phyloP scores from a whole-genome alignment of 2,888 invertebrate species.

The Dusona sp. region DNA sequence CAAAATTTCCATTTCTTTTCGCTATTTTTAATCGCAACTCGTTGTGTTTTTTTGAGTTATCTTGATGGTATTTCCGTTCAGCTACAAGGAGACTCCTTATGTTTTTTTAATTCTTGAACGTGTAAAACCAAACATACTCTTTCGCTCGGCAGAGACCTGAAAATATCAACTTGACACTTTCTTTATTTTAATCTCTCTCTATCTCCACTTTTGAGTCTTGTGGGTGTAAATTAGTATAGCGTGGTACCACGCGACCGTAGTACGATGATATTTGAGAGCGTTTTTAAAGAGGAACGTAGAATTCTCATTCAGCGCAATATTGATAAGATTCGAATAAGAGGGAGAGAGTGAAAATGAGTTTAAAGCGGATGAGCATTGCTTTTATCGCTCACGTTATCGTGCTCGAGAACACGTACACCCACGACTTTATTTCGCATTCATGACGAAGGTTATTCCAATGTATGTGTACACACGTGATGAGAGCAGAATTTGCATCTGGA shows the following conservation, averaged over 20 bases:
- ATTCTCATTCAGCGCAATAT: slow-evolving; percentile 23
- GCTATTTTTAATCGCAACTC: neutral
- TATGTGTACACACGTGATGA: neutral
- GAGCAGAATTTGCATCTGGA: slow-evolving; percentile 16
- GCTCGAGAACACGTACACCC: slow-evolving; percentile 57
- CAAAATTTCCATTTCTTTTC: neutral
- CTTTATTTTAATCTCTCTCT: slow-evolving; percentile 51
- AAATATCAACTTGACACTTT: slow-evolving; percentile 47
- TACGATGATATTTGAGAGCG: slow-evolving; percentile 30
- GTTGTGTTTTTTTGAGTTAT: neutral
- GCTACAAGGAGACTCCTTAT: neutral
- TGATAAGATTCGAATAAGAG: slow-evolving; percentile 14
- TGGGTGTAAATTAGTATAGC: slow-evolving; percentile 23
- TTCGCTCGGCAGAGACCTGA: slow-evolving; percentile 4
- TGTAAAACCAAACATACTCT: slow-evolving; percentile 3
- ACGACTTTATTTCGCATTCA: slow-evolving; percentile 22
- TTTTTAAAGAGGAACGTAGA: slow-evolving; percentile 9
- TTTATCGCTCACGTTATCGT: slow-evolving; percentile 41
- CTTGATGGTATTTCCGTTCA: neutral
- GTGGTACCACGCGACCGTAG: slow-evolving; percentile 4
- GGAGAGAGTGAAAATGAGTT: slow-evolving; percentile 48
- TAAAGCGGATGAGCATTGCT: slow-evolving; percentile 32
- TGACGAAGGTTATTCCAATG: slow-evolving; percentile 1
- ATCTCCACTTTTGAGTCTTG: slow-evolving; percentile 34
- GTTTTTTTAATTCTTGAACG: neutral